These are phyloP conservation scores for Odontocerum albicorne DNA, from an alignment of 2,888 invertebrate genomes.

Conservation along the genomic window DNA sequence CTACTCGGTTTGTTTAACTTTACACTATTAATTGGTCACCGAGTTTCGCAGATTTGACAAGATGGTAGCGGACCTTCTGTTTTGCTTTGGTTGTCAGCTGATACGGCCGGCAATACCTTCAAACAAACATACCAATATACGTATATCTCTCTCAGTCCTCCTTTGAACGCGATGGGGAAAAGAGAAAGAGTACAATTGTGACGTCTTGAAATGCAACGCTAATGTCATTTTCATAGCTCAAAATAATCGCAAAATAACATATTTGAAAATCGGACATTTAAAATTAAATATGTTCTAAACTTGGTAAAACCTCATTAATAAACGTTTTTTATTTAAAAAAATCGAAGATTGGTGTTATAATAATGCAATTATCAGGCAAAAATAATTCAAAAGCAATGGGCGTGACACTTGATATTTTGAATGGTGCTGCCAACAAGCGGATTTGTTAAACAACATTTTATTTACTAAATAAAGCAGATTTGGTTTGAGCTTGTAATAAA, in stretches of 20 bases:
- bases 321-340: background rate
- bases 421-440: constrained; percentile 20
- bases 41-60: constrained; percentile 58
- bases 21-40: constrained; percentile 54
- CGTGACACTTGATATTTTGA: constrained; percentile 19
- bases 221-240: constrained; percentile 35
- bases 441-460: constrained; percentile 3
- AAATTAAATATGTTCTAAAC: background rate
- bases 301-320: background rate
- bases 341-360: background rate
- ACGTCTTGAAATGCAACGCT: constrained; percentile 26
- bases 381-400: constrained; percentile 27
- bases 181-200: constrained; percentile 1
- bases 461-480: background rate
- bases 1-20: constrained; percentile 53
- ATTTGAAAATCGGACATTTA: constrained; percentile 4
- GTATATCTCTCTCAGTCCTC: constrained; percentile 11
- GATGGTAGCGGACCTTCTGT: constrained; percentile 63
- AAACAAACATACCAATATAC: constrained; percentile 3
- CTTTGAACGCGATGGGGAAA: constrained; percentile 4
- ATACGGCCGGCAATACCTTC: constrained; percentile 44
- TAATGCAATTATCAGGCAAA: constrained; percentile 21
- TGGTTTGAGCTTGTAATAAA: constrained; percentile 9
- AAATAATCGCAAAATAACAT: constrained; percentile 32
- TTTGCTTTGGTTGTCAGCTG: constrained; percentile 64